Evolutionary conservation across 1,140 invertebrate genomes (phyloP).

Genomic region (Doryteuthis pealeii): DNA sequence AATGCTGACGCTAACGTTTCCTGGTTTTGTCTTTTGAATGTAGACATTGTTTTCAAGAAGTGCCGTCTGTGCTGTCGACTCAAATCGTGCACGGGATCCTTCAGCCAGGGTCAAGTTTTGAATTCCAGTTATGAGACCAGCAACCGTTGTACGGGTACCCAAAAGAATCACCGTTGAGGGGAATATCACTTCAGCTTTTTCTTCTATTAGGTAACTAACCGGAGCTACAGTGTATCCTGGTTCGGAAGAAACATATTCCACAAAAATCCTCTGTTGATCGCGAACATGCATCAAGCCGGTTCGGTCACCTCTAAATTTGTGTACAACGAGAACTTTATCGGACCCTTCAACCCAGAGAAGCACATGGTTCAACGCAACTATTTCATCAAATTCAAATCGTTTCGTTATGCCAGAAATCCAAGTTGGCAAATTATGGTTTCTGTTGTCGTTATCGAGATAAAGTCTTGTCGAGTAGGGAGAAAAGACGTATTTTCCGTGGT

Average conservation of each 20-base stretch:
- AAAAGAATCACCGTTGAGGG: constrained; percentile 45
- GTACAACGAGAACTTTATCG: constrained; percentile 38
- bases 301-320: constrained; percentile 46
- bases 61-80: constrained; percentile 44
- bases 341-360: constrained; percentile 38
- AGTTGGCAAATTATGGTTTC: constrained; percentile 40
- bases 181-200: constrained; percentile 35
- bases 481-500: constrained; percentile 27
- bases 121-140: constrained; percentile 40
- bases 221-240: constrained; percentile 49
- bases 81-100: constrained; percentile 36
- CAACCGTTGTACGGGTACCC: constrained; percentile 42
- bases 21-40: constrained; percentile 35
- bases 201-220: constrained; percentile 44
- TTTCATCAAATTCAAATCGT: constrained; percentile 39
- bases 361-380: constrained; percentile 40
- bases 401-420: constrained; percentile 31
- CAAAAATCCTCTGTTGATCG: constrained; percentile 34
- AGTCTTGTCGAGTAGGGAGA: constrained; percentile 35
- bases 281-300: constrained; percentile 43
- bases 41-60: constrained; percentile 39
- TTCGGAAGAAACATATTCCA: constrained; percentile 43
- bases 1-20: constrained; percentile 40
- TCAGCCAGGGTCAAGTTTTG: constrained; percentile 47
- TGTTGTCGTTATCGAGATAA: constrained; percentile 44